Evolutionary conservation across 2,888 invertebrate genomes (phyloP), one percentile per base, ranked within the genome.

Genomic region (Suillia variegata): DNA sequence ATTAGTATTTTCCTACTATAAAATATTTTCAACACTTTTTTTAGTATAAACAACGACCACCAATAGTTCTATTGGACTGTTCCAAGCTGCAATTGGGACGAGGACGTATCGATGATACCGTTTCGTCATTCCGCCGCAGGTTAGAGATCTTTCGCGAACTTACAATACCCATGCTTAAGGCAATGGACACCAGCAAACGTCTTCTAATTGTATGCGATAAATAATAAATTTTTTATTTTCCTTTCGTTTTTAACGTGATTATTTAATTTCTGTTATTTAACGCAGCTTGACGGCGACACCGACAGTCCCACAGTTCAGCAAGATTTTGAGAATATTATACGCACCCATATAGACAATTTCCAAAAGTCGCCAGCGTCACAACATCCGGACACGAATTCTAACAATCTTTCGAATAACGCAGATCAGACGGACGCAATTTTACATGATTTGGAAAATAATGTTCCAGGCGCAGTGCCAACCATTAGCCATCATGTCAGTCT

Each of bases 1-100:
- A n/a, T n/a, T n/a, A n/a, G n/a, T n/a, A n/a, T n/a, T n/a, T n/a
- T n/a, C n/a, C n/a, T n/a, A n/a, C n/a, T n/a, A n/a, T n/a, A n/a
- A n/a, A n/a, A n/a, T 10, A 26, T 26, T 26, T 45, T 38, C 6
- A 38, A 38, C 15, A n/a, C 6, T 38, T 8, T 64, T 81, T 83
- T 18, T 80, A 94, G 94, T 92, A 89, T 80, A 87, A 87, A 57
- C 86, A 90, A 70, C 85, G 87, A 52, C 94, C 96, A 2, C 88
- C 92, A 0, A 87, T 94, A 75, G 87, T 96, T 3, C 85, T 96
- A 1, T 84, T 96, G 71, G 96, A 96, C 83, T 96, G 96, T 75
- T 94, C 95, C 0, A 96, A 96, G 80, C 85, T 94, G 60, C 93
- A 94, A 79, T 83, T 94, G 49, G 94, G 93, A 0, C 86, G 94